Conservation (phyloP, 2,113 vertebrate genomes). For the Chaenocephalus aceratus region DNA sequence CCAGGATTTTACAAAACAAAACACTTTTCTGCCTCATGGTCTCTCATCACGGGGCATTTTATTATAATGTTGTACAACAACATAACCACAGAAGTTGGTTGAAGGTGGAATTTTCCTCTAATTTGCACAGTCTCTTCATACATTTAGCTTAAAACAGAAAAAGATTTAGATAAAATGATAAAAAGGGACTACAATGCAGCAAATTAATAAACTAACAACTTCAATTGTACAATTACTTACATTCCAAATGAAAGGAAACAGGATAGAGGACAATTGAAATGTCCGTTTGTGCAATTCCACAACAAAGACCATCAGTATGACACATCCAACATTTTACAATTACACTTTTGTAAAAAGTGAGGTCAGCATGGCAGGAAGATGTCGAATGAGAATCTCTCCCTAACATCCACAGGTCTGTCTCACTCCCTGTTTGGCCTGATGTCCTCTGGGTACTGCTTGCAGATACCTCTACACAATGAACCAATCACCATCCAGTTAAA, state of each 20-base stretch:
- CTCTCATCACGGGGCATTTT: not conserved
- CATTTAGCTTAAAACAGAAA: not conserved
- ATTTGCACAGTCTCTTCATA: not conserved
- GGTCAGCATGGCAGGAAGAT: constrained; percentile 27
- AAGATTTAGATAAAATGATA: not conserved
- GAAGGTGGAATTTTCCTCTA: not conserved
- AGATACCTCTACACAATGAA: constrained; percentile 31
- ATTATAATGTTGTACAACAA: not conserved
- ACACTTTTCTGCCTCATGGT: not conserved
- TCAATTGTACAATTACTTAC: constrained; percentile 1
- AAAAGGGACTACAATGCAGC: not conserved
- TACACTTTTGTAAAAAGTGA: constrained; percentile 52
- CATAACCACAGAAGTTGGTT: not conserved
- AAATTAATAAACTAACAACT: constrained; percentile 6
- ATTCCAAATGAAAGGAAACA: not conserved
- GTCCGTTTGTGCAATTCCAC: constrained; percentile 9
- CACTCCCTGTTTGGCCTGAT: not conserved
- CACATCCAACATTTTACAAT: constrained; percentile 61
- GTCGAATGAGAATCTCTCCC: not conserved
- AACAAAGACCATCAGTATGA: constrained; percentile 35
- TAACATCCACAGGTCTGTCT: not conserved
- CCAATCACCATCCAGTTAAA: constrained; percentile 36
- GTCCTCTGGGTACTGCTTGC: not conserved
- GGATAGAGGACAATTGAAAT: constrained; percentile 23
- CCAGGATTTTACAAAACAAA: constrained; percentile 31